phyloP scores from a whole-genome alignment of 2,113 vertebrate genomes.

The Chaetodon auriga region DNA sequence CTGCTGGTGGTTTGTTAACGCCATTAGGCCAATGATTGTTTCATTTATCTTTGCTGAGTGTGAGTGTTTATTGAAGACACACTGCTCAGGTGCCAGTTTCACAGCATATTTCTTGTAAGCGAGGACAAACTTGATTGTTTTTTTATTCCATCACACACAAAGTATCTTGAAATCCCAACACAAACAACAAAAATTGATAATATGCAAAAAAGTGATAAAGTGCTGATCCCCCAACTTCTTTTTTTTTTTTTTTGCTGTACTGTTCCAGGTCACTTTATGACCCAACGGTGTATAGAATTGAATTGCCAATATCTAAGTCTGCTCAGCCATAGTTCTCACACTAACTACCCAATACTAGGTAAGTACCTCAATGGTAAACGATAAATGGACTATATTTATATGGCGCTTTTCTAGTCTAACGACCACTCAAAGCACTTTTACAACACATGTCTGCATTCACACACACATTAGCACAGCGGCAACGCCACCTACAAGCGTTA shows the following conservation, averaged over 20 bases:
- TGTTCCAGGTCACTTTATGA: not conserved
- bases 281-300: not conserved
- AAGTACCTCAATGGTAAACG: too few relatives aligned
- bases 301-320: not conserved
- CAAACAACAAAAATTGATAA: not conserved
- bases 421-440: too few relatives aligned
- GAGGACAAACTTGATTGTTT: not conserved
- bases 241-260: not conserved
- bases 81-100: not conserved
- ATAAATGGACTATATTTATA: too few relatives aligned
- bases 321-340: not conserved
- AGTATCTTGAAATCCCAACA: not conserved
- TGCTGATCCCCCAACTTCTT: not conserved
- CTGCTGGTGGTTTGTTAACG: not conserved
- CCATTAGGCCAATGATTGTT: slow-evolving; percentile 26
- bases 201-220: not conserved
- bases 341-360: too few relatives aligned
- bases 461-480: too few relatives aligned
- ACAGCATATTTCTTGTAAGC: not conserved
- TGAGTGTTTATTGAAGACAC: slow-evolving; percentile 39
- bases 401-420: too few relatives aligned
- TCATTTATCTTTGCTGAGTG: slow-evolving; percentile 50
- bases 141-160: not conserved
- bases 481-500: too few relatives aligned
- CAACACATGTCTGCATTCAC: too few relatives aligned